These are phyloP conservation scores for Agraylea sexmaculata DNA, from an alignment of 1,140 invertebrate genomes.

Conservation along the genomic window DNA sequence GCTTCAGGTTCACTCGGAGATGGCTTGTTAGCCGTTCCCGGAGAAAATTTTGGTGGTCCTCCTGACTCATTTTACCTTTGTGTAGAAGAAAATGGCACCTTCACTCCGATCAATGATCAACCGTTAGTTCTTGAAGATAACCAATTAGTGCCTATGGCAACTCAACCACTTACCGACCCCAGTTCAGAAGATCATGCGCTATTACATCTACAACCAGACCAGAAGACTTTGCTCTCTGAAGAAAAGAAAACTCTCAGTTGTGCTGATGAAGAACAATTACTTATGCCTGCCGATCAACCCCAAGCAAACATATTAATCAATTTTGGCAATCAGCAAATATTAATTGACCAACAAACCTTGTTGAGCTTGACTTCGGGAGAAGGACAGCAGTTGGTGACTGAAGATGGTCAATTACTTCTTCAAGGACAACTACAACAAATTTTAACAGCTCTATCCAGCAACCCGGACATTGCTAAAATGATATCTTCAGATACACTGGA, in stretches of 20 bases:
- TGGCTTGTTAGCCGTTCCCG: conserved; percentile 51
- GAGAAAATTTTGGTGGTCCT: conserved; percentile 51
- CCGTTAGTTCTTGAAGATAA: conserved; percentile 46
- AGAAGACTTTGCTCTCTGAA: neutral
- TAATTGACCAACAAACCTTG: conserved; percentile 23
- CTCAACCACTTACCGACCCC: neutral
- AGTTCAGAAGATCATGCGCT: neutral
- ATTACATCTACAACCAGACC: neutral
- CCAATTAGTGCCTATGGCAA: conserved; percentile 41
- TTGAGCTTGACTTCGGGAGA: conserved; percentile 17
- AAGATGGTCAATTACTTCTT: conserved; percentile 15
- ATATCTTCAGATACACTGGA: neutral
- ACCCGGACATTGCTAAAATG: conserved; percentile 12
- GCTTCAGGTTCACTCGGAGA: too few relatives aligned
- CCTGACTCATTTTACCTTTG: conserved; percentile 48
- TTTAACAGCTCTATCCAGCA: conserved; percentile 14
- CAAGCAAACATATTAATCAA: conserved; percentile 29
- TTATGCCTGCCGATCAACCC: conserved; percentile 5
- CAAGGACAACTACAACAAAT: conserved; percentile 18
- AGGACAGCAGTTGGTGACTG: conserved; percentile 10
- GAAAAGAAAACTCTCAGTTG: neutral
- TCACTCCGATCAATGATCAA: conserved; percentile 58
- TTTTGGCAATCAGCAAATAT: conserved; percentile 25
- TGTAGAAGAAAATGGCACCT: conserved; percentile 54
- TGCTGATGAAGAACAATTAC: conserved; percentile 8